Evolutionary conservation across 2,113 vertebrate genomes (phyloP).

Genomic region (Salminus brasiliensis): DNA sequence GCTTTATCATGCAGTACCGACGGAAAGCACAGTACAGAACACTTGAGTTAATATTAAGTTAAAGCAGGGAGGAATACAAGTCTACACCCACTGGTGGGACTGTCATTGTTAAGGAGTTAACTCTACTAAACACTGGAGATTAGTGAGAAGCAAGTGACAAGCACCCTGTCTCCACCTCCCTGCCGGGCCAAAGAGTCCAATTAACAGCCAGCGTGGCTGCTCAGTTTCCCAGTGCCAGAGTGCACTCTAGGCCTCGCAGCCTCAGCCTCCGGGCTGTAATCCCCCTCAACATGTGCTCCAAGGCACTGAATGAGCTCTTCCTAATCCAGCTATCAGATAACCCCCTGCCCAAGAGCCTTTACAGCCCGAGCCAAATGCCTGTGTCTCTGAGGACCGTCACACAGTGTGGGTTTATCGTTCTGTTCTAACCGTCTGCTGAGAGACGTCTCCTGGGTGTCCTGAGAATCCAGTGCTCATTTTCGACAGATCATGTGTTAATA

Average conservation of each 20-base stretch:
- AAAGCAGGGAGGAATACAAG: slow-evolving; percentile 5
- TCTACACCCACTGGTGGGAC: neutral
- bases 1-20: neutral
- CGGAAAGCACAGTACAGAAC: neutral
- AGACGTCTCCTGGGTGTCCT: slow-evolving; percentile 14
- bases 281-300: slow-evolving; percentile 56
- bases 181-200: slow-evolving; percentile 2
- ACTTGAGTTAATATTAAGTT: slow-evolving; percentile 31
- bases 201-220: slow-evolving; percentile 49
- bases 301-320: slow-evolving; percentile 44
- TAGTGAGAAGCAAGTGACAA: slow-evolving; percentile 54
- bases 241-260: neutral
- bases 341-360: slow-evolving; percentile 47
- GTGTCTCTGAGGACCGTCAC: neutral
- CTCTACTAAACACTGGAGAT: slow-evolving; percentile 59
- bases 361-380: slow-evolving; percentile 11
- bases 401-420: neutral
- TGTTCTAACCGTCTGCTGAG: neutral
- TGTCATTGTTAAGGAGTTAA: too few species aligned
- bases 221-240: slow-evolving; percentile 1
- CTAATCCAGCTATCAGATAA: slow-evolving; percentile 71
- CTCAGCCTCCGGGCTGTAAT: slow-evolving; percentile 62
- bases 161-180: slow-evolving; percentile 57
- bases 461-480: neutral
- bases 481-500: neutral